Base-by-base conservation (phyloP, 2,888 invertebrate species). In the Cephus rjabovi region DNA sequence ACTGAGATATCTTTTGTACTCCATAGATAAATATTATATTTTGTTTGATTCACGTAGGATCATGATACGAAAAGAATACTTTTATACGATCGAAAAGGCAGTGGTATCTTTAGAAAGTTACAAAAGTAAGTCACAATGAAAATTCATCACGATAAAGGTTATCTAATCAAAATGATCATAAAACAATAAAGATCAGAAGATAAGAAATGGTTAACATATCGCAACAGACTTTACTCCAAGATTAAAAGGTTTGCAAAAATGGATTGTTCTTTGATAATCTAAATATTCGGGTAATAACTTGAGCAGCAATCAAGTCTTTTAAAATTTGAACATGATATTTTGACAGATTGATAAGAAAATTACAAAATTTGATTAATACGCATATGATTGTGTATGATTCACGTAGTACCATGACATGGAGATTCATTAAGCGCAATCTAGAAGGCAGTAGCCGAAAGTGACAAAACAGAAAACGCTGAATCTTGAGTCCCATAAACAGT, bases 321-420 rank as follows among this genome's bases (percentile, higher is more conserved):
- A 23, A 6, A 56, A 56, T 56, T 56, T 56, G 6, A 56, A 56
- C 40, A 23, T 56, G 23, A 9, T 23, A 56, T 56, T 56, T 56
- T 56, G 23, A 23, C 6, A 56, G 23, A 56, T 56, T 56, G 23
- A 23, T 56, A 15, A 56, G 40, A 23, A 23, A 56, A 23, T 15
- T 23, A 9, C 0, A 23, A 56, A 6, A 23, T 6, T 23, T n/a
- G n/a, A n/a, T n/a, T n/a, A 56, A 56, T 23, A 23, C 40, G 23
- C 2, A 56, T 56, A 56, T 23, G 40, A 56, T 9, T 56, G 40
- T 23, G 23, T 56, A 56, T 87, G 89, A 88, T 84, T 87, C 78
- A 71, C 85, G 89, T 87, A 86, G 89, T 81, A 86, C 84, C 89
- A 87, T 89, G 89, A 89, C 88, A 89, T 84, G 89, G 88, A 86